Percentiles rank a stretch among this genome's conserved stretches.
phyloP scores from a whole-genome alignment of 1,140 invertebrate genomes.

The Drosophila truncata region DNA sequence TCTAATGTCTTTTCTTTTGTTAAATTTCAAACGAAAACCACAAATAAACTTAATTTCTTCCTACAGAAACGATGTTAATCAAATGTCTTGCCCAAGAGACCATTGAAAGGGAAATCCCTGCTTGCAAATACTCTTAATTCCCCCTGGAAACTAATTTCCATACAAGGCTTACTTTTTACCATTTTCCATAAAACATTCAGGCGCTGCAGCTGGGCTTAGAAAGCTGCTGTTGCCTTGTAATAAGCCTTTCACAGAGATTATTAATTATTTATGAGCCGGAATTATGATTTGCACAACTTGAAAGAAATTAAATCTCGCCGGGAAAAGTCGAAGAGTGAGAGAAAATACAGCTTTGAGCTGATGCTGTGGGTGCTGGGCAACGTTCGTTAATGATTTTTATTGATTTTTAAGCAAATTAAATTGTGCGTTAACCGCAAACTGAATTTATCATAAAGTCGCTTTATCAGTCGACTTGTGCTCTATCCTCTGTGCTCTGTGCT shows the following conservation, averaged over 20 bases:
- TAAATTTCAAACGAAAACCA: background rate
- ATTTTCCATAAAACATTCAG: conserved; percentile 12
- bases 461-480: conserved; percentile 53
- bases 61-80: background rate
- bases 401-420: conserved; percentile 84
- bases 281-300: conserved; percentile 23
- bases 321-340: background rate
- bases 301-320: conserved; percentile 22
- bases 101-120: background rate
- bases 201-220: conserved; percentile 8
- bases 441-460: conserved; percentile 82
- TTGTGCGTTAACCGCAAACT: conserved; percentile 77
- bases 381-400: conserved; percentile 74
- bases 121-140: background rate
- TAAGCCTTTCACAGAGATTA: conserved; percentile 37
- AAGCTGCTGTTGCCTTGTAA: conserved; percentile 10
- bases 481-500: too few species aligned
- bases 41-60: background rate
- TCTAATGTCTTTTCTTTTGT: background rate
- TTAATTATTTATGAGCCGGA: conserved; percentile 48
- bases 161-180: conserved; percentile 6
- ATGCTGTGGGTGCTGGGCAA: conserved; percentile 7
- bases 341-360: background rate
- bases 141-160: conserved; percentile 3
- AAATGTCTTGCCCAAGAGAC: background rate